Conservation (phyloP, 1,140 invertebrate genomes). For the Melanaphis sacchari region DNA sequence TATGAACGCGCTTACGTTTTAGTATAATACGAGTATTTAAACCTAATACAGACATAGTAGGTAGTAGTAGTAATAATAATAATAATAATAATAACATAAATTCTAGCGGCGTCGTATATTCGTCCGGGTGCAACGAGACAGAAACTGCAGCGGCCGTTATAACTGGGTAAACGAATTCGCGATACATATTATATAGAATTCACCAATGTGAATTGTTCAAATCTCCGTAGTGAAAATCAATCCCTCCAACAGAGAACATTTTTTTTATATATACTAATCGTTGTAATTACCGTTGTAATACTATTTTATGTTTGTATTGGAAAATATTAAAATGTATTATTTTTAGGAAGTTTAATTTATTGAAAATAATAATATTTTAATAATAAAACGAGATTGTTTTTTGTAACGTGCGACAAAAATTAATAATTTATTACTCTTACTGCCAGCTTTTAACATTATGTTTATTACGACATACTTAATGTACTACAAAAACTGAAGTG, state of each 20-base stretch:
- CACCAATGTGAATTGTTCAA: not conserved
- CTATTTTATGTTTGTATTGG: not conserved
- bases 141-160: not conserved
- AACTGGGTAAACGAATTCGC: not conserved
- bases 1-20: not conserved
- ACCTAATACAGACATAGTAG: not conserved
- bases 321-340: not conserved
- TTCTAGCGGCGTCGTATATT: not conserved
- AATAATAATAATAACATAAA: not conserved
- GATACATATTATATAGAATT: not conserved
- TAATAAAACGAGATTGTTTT: not conserved
- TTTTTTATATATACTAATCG: not conserved
- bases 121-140: not conserved
- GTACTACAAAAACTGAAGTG: too few relatives aligned
- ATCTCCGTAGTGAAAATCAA: not conserved
- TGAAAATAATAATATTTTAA: not conserved
- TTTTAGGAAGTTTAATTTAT: not conserved
- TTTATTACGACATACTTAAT: too few relatives aligned
- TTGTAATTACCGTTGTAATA: not conserved
- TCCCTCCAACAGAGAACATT: not conserved
- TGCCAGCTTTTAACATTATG: too few relatives aligned
- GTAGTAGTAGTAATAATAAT: not conserved
- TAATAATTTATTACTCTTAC: not conserved
- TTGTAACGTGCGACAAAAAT: not conserved
- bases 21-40: slow-evolving; percentile 23